Percentiles rank a stretch among this genome's conserved stretches.
phyloP scores from a whole-genome alignment of 2,888 invertebrate genomes.

The Galerucella nymphaeae region DNA sequence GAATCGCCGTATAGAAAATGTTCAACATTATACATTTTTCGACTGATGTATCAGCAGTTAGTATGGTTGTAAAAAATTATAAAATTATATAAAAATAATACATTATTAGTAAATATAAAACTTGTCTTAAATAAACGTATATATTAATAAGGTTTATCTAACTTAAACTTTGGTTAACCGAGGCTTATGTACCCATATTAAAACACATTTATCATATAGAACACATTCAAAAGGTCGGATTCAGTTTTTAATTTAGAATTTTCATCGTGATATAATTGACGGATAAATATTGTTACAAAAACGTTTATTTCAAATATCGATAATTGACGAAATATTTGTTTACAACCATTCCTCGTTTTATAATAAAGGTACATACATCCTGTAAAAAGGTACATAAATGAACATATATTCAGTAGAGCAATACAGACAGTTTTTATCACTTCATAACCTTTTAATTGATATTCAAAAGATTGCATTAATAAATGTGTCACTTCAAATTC shows the following conservation, averaged over 20 bases:
- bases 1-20: constrained; percentile 44
- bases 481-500: too few relatives aligned
- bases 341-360: neutral
- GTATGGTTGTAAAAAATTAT: constrained; percentile 60
- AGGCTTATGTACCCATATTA: constrained; percentile 59
- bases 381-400: constrained; percentile 56
- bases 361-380: constrained; percentile 56
- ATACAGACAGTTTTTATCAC: constrained; percentile 10
- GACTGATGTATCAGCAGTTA: constrained; percentile 55
- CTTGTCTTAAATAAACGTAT: constrained; percentile 58
- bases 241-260: constrained; percentile 12
- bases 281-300: neutral
- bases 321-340: constrained; percentile 1
- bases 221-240: constrained; percentile 4
- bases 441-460: too few relatives aligned
- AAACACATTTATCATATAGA: constrained; percentile 14
- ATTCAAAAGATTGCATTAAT: too few relatives aligned
- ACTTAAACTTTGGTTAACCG: constrained; percentile 62
- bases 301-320: neutral
- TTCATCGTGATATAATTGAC: constrained; percentile 22
- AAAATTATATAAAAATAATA: constrained; percentile 63
- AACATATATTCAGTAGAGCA: constrained; percentile 39
- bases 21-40: constrained; percentile 57
- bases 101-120: constrained; percentile 55
- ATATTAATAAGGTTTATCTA: constrained; percentile 56